Percentiles rank a stretch among this genome's conserved stretches.
Evolutionary conservation across 2,888 invertebrate genomes (phyloP).

Genomic region (Lasioglossum lativentre): DNA sequence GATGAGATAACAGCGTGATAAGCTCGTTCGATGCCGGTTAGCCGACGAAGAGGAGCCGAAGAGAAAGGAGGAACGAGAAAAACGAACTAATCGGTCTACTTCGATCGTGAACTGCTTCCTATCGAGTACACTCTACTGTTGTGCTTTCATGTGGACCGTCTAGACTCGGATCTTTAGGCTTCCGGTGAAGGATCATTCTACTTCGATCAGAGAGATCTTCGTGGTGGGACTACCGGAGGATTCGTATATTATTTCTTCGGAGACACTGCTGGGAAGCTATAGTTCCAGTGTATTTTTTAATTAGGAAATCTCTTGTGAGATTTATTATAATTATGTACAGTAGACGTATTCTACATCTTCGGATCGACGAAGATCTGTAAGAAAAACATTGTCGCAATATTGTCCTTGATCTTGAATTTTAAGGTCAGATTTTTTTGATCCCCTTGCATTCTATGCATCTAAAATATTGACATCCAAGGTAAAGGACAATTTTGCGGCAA

Average conservation of each 20-base stretch:
- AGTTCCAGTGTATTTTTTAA: too few species aligned
- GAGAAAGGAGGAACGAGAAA: constrained; percentile 10
- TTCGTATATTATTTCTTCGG: not conserved
- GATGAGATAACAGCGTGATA: constrained; percentile 75
- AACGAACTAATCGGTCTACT: constrained; percentile 39
- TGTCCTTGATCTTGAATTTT: too few species aligned
- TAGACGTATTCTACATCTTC: too few species aligned
- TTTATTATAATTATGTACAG: too few species aligned
- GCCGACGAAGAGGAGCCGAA: constrained; percentile 18
- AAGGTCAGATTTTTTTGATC: too few species aligned
- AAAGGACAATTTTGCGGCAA: too few species aligned
- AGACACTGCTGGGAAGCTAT: not conserved
- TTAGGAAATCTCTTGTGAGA: too few species aligned
- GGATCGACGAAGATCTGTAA: too few species aligned
- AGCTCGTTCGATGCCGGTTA: constrained; percentile 64
- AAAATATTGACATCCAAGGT: too few species aligned
- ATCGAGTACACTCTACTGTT: constrained; percentile 15
- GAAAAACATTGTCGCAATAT: too few species aligned
- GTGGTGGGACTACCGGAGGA: not conserved
- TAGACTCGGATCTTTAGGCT: not conserved
- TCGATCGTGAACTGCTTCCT: constrained; percentile 13
- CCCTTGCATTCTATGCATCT: too few species aligned
- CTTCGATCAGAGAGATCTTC: not conserved
- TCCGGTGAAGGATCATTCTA: not conserved
- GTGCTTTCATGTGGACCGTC: constrained; percentile 21